Conservation (phyloP, 2,888 invertebrate species). For the Agrilus biguttatus region DNA sequence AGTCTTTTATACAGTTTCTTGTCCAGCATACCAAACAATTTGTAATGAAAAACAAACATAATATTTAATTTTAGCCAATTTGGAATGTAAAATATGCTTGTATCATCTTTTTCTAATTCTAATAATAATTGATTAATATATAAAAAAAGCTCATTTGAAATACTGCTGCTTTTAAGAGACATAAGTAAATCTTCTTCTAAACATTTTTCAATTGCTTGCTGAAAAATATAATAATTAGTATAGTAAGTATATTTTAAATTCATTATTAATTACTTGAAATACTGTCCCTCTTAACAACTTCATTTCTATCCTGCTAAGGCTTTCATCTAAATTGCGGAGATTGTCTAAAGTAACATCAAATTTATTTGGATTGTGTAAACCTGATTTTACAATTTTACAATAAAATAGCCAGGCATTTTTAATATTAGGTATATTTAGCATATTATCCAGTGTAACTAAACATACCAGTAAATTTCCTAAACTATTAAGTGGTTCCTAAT, state of each 20-base stretch:
- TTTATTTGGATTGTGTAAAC: slow-evolving; percentile 46
- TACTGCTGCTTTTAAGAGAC: slow-evolving; percentile 25
- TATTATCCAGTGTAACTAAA: slow-evolving; percentile 51
- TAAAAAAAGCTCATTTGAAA: slow-evolving; percentile 49
- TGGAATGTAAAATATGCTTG: slow-evolving; percentile 38
- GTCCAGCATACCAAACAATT: slow-evolving; percentile 63
- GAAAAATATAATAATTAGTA: slow-evolving; percentile 8
- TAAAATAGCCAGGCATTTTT: slow-evolving; percentile 66
- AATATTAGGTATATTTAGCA: slow-evolving; percentile 40
- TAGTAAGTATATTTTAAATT: too few relatives aligned
- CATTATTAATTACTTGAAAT: slow-evolving; percentile 39
- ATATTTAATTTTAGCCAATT: slow-evolving; percentile 51
- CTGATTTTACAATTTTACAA: slow-evolving; percentile 55
- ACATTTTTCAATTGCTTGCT: slow-evolving; percentile 24
- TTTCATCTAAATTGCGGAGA: slow-evolving; percentile 51
- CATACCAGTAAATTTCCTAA: slow-evolving; percentile 53
- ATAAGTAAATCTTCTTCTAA: slow-evolving; percentile 21
- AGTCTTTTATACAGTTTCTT: slow-evolving; percentile 59
- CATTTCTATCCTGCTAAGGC: slow-evolving; percentile 53
- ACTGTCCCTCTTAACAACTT: slow-evolving; percentile 55
- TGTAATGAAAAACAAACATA: slow-evolving; percentile 50
- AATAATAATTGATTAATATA: slow-evolving; percentile 47
- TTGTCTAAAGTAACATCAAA: slow-evolving; percentile 45
- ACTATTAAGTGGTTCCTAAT: slow-evolving; percentile 35
- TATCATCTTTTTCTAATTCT: slow-evolving; percentile 48